Evolutionary conservation across 1,140 invertebrate species (phyloP).

Genomic region (Plectrocnemia conspersa): DNA sequence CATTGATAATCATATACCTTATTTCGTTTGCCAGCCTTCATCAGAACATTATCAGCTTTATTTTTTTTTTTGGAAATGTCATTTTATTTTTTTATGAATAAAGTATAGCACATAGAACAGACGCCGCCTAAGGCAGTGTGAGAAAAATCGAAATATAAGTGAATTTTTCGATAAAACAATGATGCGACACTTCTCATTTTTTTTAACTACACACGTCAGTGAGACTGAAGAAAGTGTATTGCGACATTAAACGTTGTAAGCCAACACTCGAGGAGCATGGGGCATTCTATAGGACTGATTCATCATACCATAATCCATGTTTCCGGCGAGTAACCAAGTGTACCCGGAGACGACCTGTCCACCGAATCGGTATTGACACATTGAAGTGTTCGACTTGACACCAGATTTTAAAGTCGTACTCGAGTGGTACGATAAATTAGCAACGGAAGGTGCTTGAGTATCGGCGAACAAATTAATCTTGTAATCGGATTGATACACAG

Average conservation of each 20-base stretch:
- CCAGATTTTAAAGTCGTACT: slow-evolving; percentile 19
- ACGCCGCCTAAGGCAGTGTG: too few relatives aligned
- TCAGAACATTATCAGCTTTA: not conserved
- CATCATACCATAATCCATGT: slow-evolving; percentile 15
- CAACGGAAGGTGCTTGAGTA: slow-evolving; percentile 8
- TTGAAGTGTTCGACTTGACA: slow-evolving; percentile 20
- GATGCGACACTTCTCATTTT: too few relatives aligned
- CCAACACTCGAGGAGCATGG: slow-evolving; percentile 17
- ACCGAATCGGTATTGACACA: slow-evolving; percentile 17
- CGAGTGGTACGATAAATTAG: slow-evolving; percentile 15
- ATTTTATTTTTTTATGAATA: too few relatives aligned
- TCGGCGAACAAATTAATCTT: slow-evolving; percentile 18
- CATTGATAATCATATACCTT: slow-evolving; percentile 16
- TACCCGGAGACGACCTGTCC: slow-evolving; percentile 17
- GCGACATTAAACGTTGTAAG: slow-evolving; percentile 25
- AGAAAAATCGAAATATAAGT: too few relatives aligned
- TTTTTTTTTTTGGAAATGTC: not conserved
- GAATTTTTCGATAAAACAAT: too few relatives aligned
- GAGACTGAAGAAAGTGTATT: not conserved
- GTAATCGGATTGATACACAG: slow-evolving; percentile 13
- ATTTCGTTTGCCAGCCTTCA: slow-evolving; percentile 16
- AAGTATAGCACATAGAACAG: too few relatives aligned
- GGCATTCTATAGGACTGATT: slow-evolving; percentile 24
- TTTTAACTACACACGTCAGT: too few relatives aligned
- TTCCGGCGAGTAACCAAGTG: slow-evolving; percentile 17